Percentiles rank a stretch among this genome's conserved stretches.
phyloP scores from a whole-genome alignment of 2,113 vertebrate genomes.

The Phyllostomus discolor region DNA sequence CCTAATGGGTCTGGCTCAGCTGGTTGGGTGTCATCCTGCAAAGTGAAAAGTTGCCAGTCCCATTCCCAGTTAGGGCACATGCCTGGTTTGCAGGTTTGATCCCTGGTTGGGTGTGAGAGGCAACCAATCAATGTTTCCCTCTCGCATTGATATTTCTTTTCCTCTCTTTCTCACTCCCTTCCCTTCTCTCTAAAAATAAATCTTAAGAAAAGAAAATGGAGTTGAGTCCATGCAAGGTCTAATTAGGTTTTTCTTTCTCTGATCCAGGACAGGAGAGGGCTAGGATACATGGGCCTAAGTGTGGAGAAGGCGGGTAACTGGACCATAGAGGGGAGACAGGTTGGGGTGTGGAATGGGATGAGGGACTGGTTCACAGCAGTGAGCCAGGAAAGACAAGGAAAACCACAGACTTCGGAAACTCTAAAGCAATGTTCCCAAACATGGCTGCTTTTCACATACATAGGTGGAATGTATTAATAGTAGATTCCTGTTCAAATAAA shows the following conservation, averaged over 20 bases:
- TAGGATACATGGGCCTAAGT: neutral
- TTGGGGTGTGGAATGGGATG: accelerated
- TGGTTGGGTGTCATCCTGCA: too few relatives aligned
- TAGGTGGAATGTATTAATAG: neutral
- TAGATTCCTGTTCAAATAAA: neutral
- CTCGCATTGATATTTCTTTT: too few relatives aligned
- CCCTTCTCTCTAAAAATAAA: too few relatives aligned
- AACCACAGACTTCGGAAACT: neutral
- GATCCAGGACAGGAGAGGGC: neutral
- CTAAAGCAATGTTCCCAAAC: neutral
- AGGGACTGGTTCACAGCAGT: neutral
- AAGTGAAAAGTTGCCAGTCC: too few relatives aligned
- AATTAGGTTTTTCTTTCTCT: neutral
- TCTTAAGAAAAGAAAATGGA: neutral
- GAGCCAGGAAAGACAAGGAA: neutral
- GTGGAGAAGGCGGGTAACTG: neutral
- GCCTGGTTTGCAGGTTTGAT: too few relatives aligned
- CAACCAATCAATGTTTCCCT: too few relatives aligned
- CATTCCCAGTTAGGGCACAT: too few relatives aligned
- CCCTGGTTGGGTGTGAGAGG: too few relatives aligned
- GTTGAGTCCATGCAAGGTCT: neutral
- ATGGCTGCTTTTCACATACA: neutral
- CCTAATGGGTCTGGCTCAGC: too few relatives aligned
- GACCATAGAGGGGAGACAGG: neutral
- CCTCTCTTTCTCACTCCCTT: too few relatives aligned